Base-by-base conservation (phyloP, 1,140 invertebrate species). In the Bombus haemorrhoidalis region DNA sequence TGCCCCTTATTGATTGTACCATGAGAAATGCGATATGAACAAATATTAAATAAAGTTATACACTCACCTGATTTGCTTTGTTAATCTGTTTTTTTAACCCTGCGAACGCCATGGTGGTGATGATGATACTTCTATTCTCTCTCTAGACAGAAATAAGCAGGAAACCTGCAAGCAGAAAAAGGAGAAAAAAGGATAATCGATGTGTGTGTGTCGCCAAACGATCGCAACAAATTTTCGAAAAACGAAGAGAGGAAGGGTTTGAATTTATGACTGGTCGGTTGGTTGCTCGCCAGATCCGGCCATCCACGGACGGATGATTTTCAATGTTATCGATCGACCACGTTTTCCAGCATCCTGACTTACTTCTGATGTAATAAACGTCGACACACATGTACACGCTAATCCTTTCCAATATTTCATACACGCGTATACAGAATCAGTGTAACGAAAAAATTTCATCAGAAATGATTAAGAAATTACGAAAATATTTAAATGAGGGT, bases 61-160 rank as follows among this genome's bases (percentile, higher is more conserved):
- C 12, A 64, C 87, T 96, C 96, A 98, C 98, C 97, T 99, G 99
- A 96, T 99, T 99, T 87, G 98, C 98, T 96, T 99, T 99, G 96
- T 99, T 99, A 94, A 99, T 98, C 95, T 99, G 99, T 96, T 99
- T 99, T 95, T 98, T 99, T 79, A 99, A 96, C 89, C 99, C 99
- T 87, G 99, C 98, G 95, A 99, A 98, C 94, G 99, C 99, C 99
- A 99, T 99, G 86, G 85, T 93, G 84, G 82, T 93, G 84, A 47
- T 71, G 43, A 15, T 72, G 28, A 18, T 32, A 43, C 37, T 85
- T 83, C 75, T 82, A n/a, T 10, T 34, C 22, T 10, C n/a, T 62
- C 59, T 74, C 64, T 62, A 41, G 43, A 13, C 57, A 32, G 66
- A 62, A 79, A 74, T 25, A 28, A 73, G 25, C 25, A 72, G 28